Evolutionary conservation across 2,113 vertebrate species (phyloP), one percentile per base, ranked within the genome.

Genomic region (Narcine bancroftii): DNA sequence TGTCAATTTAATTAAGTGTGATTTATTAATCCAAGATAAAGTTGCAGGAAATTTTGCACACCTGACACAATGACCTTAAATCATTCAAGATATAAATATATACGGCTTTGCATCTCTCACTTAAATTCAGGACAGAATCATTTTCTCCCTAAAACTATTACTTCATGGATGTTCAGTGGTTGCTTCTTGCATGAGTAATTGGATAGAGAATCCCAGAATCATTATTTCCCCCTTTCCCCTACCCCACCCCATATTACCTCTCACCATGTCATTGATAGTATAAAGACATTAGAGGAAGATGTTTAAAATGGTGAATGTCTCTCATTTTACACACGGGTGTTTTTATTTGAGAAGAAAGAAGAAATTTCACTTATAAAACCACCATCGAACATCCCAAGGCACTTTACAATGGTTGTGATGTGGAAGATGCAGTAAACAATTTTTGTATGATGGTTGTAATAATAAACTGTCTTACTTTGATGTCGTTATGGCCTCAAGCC

Each of bases 11-110:
- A 91, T 69, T 69, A 69, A 47, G 63, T 45, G 26, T 91, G 63
- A 91, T 91, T 91, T 91, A 91, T 69, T 91, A 65, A 91, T 69
- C 63, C 42, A 91, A 69, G 63, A 45, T 89, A 89, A 91, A 33
- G 65, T 71, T 36, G 21, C 15, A 42, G 87, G 39, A 71, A 65
- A 21, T 91, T 69, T 91, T 17, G 19, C 65, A 69, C 69, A 71
- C 3, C 39, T 87, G 81, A 36, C 15, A n/a, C 56, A 56, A 39
- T 63, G 19, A 60, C 56, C 81, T 87, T 60, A 63, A 87, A 63
- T 87, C 81, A 87, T 63, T 87, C 17, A 60, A 21, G 81, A 60
- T 11, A 83, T n/a, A 83, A 13, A 83, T 33, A 53, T 83, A 26
- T 33, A 26, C 39, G 19, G 79, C 79, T 83, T 56, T 33, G 33